These are phyloP conservation scores for Saturnia pavonia DNA, from an alignment of 2,888 invertebrate genomes.

Conservation along the genomic window DNA sequence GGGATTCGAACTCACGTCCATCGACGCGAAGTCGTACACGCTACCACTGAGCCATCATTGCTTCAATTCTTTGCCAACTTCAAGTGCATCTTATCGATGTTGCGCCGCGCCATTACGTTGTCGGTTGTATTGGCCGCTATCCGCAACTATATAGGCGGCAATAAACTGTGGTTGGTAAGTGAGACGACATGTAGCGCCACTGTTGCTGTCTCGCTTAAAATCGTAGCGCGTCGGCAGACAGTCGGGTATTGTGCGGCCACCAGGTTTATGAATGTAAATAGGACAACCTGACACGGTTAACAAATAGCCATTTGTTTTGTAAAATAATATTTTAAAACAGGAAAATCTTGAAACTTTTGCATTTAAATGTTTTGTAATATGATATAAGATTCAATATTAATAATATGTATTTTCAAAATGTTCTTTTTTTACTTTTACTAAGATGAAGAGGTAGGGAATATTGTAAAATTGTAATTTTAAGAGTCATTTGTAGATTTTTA, in stretches of 20 bases:
- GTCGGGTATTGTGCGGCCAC: background rate
- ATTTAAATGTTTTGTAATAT: background rate
- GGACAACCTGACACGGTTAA: background rate
- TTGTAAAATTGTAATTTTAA: no score
- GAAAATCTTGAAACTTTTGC: background rate
- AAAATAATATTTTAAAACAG: background rate
- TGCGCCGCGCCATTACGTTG: background rate
- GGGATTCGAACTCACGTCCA: no score
- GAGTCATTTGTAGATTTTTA: no score
- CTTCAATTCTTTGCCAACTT: no score
- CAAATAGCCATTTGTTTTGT: background rate
- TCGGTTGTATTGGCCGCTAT: background rate
- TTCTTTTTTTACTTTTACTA: no score
- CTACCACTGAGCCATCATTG: no score
- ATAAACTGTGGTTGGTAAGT: constrained; percentile 16
- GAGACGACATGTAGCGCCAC: constrained; percentile 10
- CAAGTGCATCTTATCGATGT: no score
- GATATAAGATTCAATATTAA: background rate
- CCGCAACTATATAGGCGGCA: constrained; percentile 26
- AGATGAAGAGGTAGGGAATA: no score
- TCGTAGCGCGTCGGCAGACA: background rate
- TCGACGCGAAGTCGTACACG: no score
- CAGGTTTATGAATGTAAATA: background rate
- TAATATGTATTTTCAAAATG: no score
- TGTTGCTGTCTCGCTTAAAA: constrained; percentile 16